Base-by-base conservation (phyloP, 2,797 vertebrate genomes). In the Enteromius unitaeniatus region DNA sequence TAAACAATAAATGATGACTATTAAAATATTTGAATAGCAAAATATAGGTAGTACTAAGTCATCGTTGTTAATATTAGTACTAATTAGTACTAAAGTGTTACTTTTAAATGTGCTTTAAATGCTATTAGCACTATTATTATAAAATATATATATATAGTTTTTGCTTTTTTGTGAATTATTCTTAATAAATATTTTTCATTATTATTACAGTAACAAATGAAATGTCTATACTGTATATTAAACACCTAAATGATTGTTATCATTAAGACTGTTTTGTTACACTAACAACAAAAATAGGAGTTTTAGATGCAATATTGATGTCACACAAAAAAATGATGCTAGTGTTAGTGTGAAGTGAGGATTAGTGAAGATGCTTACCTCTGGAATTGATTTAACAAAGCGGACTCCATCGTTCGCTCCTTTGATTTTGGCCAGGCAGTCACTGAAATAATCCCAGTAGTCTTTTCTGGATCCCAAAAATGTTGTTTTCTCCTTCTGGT, bases 371-470 rank as follows among this genome's bases (percentile, higher is more conserved):
- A 80, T 62, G 26, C 14, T 65, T 51, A 99, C 98, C 95, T 99
- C 98, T 0, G 96, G 93, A 91, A 98, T 97, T 85, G 97, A 97
- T 87, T 96, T 99, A 88, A 99, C 97, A 65, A 99, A 99, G 85
- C 97, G 97, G 88, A 99, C 97, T 89, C 97, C 98, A 87, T 99
- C 97, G 23, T 96, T 99, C 91, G 96, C 95, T 90, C 98, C 98
- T 91, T 98, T 99, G 87, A 97, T 95, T 93, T 97, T 99, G 91
- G 95, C 95, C 92, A 99, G 93, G 89, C 98, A 99, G 88, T 97
- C 96, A 0, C 95, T 96, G 94, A 99, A 99, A 89, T 98, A 99
- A 93, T 99, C 97, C 98, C 98, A 99, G 93, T 99, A 99, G 93
- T 99, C 97, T 92, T 97, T 99, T 87, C 93, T 96, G 88, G 90